phyloP scores from a whole-genome alignment of 2,888 invertebrate species.

The Protophormia terraenovae region DNA sequence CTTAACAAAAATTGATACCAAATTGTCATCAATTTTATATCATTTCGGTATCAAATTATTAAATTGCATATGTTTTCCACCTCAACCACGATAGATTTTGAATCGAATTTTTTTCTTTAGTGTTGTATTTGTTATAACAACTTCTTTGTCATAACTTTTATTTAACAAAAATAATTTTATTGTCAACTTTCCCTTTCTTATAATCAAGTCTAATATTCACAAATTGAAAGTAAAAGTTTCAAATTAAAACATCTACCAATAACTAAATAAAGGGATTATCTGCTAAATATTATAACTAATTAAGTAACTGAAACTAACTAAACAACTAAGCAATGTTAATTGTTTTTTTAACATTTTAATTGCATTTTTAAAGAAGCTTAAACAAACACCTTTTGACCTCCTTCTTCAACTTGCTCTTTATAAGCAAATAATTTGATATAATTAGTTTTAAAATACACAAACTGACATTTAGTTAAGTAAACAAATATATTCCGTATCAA shows the following conservation, averaged over 20 bases:
- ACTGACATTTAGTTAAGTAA: neutral
- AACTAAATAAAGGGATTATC: neutral
- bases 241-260: neutral
- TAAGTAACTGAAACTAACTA: neutral
- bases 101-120: no score
- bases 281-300: neutral
- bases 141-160: no score
- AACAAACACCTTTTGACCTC: neutral
- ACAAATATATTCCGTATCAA: conserved; percentile 32
- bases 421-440: neutral
- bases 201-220: no score
- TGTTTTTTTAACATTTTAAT: conserved; percentile 25
- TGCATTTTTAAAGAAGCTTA: conserved; percentile 37
- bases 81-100: no score
- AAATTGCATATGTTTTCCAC: no score
- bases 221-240: neutral
- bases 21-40: no score
- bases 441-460: neutral
- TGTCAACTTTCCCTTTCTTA: neutral
- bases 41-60: no score
- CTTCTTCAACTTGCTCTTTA: neutral
- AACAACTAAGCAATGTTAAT: neutral
- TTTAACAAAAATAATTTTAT: no score
- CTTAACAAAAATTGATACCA: no score
- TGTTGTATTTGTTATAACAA: no score